Conservation (phyloP, 1,140 invertebrate genomes). For the Eubasilissa regina region DNA sequence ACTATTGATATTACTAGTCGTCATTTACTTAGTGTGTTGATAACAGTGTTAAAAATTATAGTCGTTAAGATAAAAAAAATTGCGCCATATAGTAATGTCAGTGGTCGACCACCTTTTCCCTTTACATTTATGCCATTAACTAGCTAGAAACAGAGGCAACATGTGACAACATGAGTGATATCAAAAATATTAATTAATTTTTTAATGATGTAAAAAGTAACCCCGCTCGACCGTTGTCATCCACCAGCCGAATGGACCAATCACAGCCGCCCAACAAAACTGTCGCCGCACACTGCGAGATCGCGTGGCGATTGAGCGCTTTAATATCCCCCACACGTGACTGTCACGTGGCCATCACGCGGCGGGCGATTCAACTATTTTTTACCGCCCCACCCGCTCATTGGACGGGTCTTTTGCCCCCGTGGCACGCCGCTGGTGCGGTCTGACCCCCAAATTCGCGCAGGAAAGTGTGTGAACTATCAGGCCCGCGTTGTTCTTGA, state of each 20-base stretch:
- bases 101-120: no score
- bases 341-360: constrained; percentile 27
- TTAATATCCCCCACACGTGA: constrained; percentile 45
- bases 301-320: constrained; percentile 29
- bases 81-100: no score
- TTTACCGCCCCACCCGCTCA: constrained; percentile 20
- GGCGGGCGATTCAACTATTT: constrained; percentile 40
- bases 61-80: no score
- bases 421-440: constrained; percentile 26
- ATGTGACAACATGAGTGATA: no score
- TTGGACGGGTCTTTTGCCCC: constrained; percentile 3
- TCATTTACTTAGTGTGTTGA: no score
- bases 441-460: constrained; percentile 15
- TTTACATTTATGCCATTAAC: no score
- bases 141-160: no score
- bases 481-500: neutral
- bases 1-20: no score
- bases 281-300: constrained; percentile 6
- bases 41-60: no score
- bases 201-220: neutral
- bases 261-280: constrained; percentile 4
- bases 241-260: constrained; percentile 26
- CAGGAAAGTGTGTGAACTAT: constrained; percentile 14
- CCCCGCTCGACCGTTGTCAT: constrained; percentile 14
- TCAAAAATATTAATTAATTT: neutral